Evolutionary conservation across 2,113 vertebrate species (phyloP).

Genomic region (Papio anubis): DNA sequence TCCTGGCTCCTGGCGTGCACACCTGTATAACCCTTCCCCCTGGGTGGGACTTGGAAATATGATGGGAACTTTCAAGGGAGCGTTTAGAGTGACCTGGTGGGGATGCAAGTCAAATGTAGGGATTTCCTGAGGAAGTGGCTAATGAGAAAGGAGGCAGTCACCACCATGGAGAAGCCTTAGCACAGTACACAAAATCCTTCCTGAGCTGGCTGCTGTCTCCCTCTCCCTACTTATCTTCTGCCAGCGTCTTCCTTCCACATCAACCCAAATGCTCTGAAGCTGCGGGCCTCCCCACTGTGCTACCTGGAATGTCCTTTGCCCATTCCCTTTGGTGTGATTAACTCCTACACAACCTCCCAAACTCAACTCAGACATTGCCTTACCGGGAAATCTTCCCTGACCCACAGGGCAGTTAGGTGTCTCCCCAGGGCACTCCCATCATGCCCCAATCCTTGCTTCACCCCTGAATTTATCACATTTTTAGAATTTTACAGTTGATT

Average conservation of each 20-base stretch:
- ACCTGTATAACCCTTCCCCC: rapidly evolving
- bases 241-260: neutral
- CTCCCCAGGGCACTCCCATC: neutral
- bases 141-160: neutral
- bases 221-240: neutral
- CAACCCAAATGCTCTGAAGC: neutral
- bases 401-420: neutral
- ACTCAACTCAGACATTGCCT: neutral
- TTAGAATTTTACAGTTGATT: neutral
- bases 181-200: neutral
- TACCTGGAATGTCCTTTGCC: neutral
- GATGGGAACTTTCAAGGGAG: neutral
- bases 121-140: neutral
- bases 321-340: neutral
- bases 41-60: neutral
- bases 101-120: neutral
- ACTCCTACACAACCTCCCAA: neutral
- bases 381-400: neutral
- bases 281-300: neutral
- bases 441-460: neutral
- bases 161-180: neutral
- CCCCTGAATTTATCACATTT: neutral
- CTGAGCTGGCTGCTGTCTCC: neutral
- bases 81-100: neutral
- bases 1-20: neutral